A percentile compares a stretch with the other conserved stretches of the same genome.
phyloP scores from a whole-genome alignment of 2,888 invertebrate genomes.

The Steromphala cineraria region DNA sequence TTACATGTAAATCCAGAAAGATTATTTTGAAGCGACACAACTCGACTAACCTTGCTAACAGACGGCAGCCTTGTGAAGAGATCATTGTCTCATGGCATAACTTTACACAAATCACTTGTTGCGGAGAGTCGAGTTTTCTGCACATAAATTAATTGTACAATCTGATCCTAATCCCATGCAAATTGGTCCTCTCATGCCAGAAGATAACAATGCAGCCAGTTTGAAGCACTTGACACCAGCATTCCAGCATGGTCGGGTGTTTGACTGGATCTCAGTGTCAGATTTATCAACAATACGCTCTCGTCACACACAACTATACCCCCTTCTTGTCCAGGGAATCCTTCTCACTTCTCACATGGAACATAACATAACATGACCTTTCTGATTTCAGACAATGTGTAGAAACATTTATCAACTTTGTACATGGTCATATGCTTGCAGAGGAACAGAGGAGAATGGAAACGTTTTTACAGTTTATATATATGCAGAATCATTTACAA shows the following conservation, averaged over 20 bases:
- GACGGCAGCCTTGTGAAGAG: neutral
- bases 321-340: too few species aligned
- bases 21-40: neutral
- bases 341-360: too few species aligned
- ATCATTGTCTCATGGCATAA: neutral
- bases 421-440: too few species aligned
- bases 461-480: too few species aligned
- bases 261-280: neutral
- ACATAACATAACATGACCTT: too few species aligned
- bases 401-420: too few species aligned
- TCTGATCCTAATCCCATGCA: slow-evolving; percentile 5
- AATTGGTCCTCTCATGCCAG: neutral
- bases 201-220: neutral
- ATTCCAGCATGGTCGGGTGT: neutral
- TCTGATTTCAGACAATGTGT: too few species aligned
- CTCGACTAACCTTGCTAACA: neutral
- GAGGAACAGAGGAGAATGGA: too few species aligned
- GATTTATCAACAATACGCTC: neutral
- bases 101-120: neutral
- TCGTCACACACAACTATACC: neutral
- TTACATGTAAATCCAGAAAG: neutral
- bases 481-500: too few species aligned
- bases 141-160: slow-evolving; percentile 1
- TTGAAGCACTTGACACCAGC: neutral
- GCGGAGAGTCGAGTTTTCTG: neutral